These are phyloP conservation scores for Apantesis nais DNA, from an alignment of 2,888 invertebrate genomes.

Conservation along the genomic window DNA sequence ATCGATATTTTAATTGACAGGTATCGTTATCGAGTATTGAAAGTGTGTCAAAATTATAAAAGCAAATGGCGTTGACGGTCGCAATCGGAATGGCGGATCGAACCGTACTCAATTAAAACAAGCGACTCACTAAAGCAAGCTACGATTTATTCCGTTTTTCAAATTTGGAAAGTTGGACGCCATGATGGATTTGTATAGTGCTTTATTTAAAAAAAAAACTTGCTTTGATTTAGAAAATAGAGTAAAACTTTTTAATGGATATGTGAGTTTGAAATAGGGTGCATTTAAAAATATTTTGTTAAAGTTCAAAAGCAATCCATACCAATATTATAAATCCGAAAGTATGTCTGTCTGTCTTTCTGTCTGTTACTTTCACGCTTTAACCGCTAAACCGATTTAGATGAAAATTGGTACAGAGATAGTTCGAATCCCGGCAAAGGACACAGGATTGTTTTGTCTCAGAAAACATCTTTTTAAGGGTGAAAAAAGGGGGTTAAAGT, in stretches of 20 bases:
- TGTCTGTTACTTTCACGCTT: no score
- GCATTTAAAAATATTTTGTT: not conserved
- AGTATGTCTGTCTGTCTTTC: no score
- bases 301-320: not conserved
- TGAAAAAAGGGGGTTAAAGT: no score
- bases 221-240: constrained; percentile 7
- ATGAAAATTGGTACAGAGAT: no score
- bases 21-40: constrained; percentile 33
- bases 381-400: no score
- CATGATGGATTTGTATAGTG: constrained; percentile 22
- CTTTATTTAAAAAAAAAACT: constrained; percentile 10
- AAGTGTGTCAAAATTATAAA: constrained; percentile 60
- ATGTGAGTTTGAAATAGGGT: not conserved
- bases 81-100: constrained; percentile 34
- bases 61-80: constrained; percentile 46
- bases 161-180: constrained; percentile 13
- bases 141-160: constrained; percentile 28
- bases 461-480: no score
- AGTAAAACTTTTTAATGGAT: constrained; percentile 1
- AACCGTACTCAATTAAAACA: constrained; percentile 51
- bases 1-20: constrained; percentile 51
- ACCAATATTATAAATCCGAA: no score
- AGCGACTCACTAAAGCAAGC: constrained; percentile 40
- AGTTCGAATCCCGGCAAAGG: no score
- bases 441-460: no score